These are phyloP conservation scores for Sceloporus tristichus DNA, from an alignment of 2,113 vertebrate species.

Conservation along the genomic window DNA sequence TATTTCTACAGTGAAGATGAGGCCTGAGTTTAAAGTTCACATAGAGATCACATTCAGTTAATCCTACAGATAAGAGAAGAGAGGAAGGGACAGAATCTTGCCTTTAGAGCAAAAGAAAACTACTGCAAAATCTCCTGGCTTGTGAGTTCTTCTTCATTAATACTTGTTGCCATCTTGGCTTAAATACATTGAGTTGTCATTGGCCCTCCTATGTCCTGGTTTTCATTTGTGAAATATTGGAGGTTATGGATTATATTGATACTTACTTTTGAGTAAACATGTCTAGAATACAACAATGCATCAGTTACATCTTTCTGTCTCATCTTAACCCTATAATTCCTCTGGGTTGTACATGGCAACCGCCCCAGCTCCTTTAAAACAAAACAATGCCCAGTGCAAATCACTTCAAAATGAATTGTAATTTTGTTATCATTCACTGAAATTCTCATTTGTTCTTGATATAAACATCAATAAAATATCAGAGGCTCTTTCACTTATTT, in stretches of 20 bases:
- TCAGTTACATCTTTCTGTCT: not conserved
- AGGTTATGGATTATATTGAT: not conserved
- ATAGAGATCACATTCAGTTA: no score
- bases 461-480: not conserved
- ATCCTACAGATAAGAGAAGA: no score
- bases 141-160: no score
- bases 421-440: not conserved
- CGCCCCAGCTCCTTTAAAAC: not conserved
- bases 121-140: no score
- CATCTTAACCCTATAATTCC: not conserved
- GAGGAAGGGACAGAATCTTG: no score
- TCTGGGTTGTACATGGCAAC: not conserved
- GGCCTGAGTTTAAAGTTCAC: no score
- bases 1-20: no score
- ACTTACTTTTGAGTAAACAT: not conserved
- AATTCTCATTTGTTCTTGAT: not conserved
- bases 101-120: no score
- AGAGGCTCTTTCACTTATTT: not conserved
- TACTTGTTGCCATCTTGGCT: no score
- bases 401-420: not conserved
- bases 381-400: not conserved
- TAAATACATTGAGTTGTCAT: no score
- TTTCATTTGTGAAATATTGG: no score
- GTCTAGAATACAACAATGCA: not conserved
- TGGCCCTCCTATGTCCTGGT: no score